Conservation (phyloP, 2,888 invertebrate species). For the Chrysolina haemoptera region DNA sequence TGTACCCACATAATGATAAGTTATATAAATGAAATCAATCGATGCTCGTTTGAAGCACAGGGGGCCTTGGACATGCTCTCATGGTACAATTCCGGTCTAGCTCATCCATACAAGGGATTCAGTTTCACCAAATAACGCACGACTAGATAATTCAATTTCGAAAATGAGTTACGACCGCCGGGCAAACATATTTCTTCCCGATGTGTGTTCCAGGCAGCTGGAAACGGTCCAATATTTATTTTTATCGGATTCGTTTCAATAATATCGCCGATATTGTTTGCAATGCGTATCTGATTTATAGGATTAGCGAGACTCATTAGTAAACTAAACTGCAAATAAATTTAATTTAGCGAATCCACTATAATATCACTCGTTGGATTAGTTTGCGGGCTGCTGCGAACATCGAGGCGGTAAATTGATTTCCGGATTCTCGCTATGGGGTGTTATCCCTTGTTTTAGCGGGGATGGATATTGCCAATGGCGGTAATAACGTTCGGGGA, state of each 20-base stretch:
- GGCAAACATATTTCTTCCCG: background rate
- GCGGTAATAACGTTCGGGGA: background rate
- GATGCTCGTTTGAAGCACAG: no score
- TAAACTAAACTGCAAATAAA: background rate
- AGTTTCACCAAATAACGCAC: background rate
- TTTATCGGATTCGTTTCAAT: constrained; percentile 22
- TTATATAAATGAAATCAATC: no score
- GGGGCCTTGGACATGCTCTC: no score
- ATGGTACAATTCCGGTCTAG: no score
- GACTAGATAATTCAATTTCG: background rate
- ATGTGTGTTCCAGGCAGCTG: background rate
- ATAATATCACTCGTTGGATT: constrained; percentile 9
- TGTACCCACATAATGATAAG: no score
- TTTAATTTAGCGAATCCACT: background rate
- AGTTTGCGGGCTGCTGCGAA: background rate
- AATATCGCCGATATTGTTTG: constrained; percentile 6
- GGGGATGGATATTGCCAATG: background rate
- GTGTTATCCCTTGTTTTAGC: constrained; percentile 10
- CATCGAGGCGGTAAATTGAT: background rate
- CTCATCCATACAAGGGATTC: background rate
- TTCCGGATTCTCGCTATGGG: background rate
- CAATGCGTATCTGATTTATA: constrained; percentile 20
- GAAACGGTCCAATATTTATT: background rate
- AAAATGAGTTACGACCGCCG: background rate
- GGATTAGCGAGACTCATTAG: constrained; percentile 24